Conservation (phyloP, 2,888 invertebrate species). For the Lacanobia oleracea region DNA sequence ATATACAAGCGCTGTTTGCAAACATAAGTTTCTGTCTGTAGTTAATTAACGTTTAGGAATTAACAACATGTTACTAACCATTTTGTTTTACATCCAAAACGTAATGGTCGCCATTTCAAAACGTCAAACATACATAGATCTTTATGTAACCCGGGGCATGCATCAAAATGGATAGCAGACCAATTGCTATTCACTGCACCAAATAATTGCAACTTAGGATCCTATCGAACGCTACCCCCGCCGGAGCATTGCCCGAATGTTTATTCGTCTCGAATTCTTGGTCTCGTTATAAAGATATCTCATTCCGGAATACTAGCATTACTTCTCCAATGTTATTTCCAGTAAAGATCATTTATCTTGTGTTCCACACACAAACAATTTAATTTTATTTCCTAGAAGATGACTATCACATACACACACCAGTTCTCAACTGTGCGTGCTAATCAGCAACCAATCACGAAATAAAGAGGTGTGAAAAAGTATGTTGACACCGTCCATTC, state of each 20-base stretch:
- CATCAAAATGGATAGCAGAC: background rate
- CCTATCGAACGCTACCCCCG: constrained; percentile 11
- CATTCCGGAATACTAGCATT: constrained; percentile 14
- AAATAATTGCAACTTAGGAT: constrained; percentile 34
- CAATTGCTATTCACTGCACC: constrained; percentile 38
- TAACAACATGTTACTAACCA: constrained; percentile 2
- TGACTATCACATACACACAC: constrained; percentile 30
- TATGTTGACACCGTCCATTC: constrained; percentile 56
- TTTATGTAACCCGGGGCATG: background rate
- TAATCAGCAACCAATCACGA: constrained; percentile 54
- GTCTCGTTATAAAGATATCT: constrained; percentile 10
- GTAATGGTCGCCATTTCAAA: background rate
- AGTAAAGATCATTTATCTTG: constrained; percentile 13
- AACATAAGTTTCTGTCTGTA: background rate
- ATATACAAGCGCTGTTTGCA: constrained; percentile 3
- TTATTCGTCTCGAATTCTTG: constrained; percentile 9
- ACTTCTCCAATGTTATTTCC: constrained; percentile 13
- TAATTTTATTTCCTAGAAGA: constrained; percentile 25
- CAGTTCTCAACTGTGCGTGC: constrained; percentile 39
- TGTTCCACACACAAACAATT: constrained; percentile 3
- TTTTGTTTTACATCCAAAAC: background rate
- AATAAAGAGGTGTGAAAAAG: constrained; percentile 56
- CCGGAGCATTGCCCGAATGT: constrained; percentile 16
- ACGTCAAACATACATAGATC: background rate
- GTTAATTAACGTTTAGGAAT: background rate